Evolutionary conservation across 64 coral and sea anemone genomes (phyloP).

Genomic region (Pocillopora damicornis): DNA sequence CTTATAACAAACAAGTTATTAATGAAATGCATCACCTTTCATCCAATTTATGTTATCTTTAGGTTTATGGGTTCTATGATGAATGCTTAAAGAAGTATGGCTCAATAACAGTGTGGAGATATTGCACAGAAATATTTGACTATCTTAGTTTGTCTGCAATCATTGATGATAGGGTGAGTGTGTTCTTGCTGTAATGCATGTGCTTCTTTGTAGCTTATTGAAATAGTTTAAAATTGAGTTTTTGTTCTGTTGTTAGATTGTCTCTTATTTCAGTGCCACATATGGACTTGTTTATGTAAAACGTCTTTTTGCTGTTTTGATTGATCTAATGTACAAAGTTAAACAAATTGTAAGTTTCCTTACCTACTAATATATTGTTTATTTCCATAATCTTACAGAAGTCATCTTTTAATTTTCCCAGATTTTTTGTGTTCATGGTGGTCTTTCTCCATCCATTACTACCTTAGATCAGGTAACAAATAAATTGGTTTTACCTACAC

Average conservation of each 20-base stretch:
- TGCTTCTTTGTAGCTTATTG: background rate
- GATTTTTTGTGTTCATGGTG: conserved; percentile 99
- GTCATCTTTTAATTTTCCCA: conserved; percentile 21
- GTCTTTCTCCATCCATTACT: conserved; percentile 96
- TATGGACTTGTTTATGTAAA: too few relatives aligned
- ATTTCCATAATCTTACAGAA: background rate
- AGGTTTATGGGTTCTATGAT: conserved; percentile 99
- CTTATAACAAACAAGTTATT: background rate
- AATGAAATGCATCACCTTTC: too few relatives aligned
- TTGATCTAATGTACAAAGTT: too few relatives aligned
- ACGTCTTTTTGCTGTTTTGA: too few relatives aligned
- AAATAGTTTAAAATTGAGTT: too few relatives aligned
- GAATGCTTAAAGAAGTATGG: conserved; percentile 99
- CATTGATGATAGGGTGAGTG: conserved; percentile 95
- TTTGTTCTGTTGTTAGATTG: too few relatives aligned
- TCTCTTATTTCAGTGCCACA: too few relatives aligned
- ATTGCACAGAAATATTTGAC: conserved; percentile 99
- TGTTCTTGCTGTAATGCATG: background rate
- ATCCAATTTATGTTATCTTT: background rate
- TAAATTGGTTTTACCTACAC: background rate
- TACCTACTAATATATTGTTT: too few relatives aligned
- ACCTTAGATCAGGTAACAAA: conserved; percentile 88
- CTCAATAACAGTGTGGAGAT: conserved; percentile 98
- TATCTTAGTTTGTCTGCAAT: conserved; percentile 98
- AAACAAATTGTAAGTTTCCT: too few relatives aligned